These are phyloP conservation scores for Alces alces DNA, from an alignment of 2,113 vertebrate genomes.

Conservation along the genomic window DNA sequence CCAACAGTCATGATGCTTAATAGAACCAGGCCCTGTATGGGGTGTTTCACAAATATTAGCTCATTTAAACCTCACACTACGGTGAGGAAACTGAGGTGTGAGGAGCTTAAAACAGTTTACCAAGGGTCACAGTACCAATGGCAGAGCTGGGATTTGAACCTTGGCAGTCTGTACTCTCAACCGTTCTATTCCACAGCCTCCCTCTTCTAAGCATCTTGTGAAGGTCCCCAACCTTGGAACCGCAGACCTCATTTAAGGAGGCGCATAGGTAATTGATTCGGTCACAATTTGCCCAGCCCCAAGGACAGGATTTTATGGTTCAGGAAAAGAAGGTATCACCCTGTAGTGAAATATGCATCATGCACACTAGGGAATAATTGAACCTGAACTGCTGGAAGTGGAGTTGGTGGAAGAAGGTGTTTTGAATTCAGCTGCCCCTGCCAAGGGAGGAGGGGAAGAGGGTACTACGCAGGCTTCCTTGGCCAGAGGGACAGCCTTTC, in stretches of 20 bases:
- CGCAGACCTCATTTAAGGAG: neutral
- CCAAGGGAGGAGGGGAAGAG: neutral
- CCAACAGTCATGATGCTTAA: too few species aligned
- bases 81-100: neutral
- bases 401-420: slow-evolving; percentile 7
- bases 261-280: neutral
- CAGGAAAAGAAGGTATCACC: neutral
- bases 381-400: slow-evolving; percentile 2
- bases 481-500: slow-evolving; percentile 41
- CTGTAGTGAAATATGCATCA: neutral
- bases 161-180: neutral
- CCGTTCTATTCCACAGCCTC: fast-evolving
- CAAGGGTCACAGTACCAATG: neutral
- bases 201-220: neutral
- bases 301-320: neutral
- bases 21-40: neutral
- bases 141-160: neutral
- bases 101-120: neutral
- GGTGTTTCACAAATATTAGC: neutral
- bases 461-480: neutral
- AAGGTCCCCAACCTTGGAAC: neutral
- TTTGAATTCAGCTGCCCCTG: slow-evolving; percentile 46
- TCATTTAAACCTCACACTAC: neutral
- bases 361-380: neutral
- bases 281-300: neutral